These are phyloP conservation scores for Sitta europaea DNA, from an alignment of 2,113 vertebrate species.

Conservation along the genomic window DNA sequence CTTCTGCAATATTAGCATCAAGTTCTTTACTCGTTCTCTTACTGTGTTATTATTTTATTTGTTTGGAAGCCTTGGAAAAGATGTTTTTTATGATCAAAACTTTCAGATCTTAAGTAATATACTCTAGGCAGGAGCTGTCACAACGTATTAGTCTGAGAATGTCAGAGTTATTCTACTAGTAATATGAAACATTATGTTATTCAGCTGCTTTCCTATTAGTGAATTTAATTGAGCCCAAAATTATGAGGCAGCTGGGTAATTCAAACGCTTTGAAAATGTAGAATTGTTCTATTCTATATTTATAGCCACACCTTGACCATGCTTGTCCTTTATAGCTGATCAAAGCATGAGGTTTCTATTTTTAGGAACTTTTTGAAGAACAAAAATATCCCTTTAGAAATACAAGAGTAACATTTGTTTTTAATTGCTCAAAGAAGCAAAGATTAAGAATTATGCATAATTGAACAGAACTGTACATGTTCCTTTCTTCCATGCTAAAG, in stretches of 20 bases:
- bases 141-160: neutral
- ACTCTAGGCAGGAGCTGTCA: neutral
- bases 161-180: neutral
- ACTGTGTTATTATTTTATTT: constrained; percentile 1
- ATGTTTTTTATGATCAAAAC: neutral
- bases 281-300: neutral
- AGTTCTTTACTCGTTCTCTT: neutral
- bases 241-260: neutral
- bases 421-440: neutral
- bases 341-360: neutral
- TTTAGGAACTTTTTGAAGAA: neutral
- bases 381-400: neutral
- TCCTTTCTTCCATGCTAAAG: neutral
- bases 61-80: constrained; percentile 4
- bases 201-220: neutral
- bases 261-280: neutral
- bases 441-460: neutral
- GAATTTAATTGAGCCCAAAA: neutral
- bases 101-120: neutral
- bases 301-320: neutral
- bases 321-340: neutral
- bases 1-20: constrained; percentile 32
- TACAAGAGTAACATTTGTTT: neutral
- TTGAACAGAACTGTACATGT: neutral
- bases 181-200: constrained; percentile 1